phyloP scores from a whole-genome alignment of 2,797 vertebrate genomes.

The Lycodopsis pacificus region DNA sequence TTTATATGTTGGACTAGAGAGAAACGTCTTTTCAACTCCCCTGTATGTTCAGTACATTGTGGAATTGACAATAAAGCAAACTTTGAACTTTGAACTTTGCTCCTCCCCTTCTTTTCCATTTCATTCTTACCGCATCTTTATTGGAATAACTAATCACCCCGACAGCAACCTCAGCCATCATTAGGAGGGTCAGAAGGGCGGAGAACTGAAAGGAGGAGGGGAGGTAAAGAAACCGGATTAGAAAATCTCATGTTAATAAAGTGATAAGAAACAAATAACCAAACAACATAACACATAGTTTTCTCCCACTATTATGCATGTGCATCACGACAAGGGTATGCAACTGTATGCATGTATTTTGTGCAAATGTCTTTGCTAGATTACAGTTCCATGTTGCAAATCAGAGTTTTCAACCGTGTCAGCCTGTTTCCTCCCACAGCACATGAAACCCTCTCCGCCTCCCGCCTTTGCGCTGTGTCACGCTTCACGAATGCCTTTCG shows the following conservation, averaged over 20 bases:
- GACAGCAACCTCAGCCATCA: neutral
- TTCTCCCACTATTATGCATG: neutral
- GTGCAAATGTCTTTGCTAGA: too few relatives aligned
- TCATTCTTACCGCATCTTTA: constrained; percentile 47
- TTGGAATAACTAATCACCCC: constrained; percentile 56
- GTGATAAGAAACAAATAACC: neutral
- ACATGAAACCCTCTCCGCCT: neutral
- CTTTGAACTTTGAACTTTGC: too few relatives aligned
- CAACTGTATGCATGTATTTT: neutral
- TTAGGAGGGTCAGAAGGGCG: constrained; percentile 54
- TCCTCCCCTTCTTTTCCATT: neutral
- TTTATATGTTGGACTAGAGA: too few relatives aligned
- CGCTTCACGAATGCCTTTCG: constrained; percentile 8
- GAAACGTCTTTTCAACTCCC: too few relatives aligned
- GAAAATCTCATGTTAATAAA: neutral
- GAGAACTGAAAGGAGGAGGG: constrained; percentile 63
- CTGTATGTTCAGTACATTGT: too few relatives aligned
- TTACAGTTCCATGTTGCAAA: too few relatives aligned
- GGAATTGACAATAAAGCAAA: too few relatives aligned
- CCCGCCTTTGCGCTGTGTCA: neutral
- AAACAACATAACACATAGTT: neutral
- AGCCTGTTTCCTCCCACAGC: neutral
- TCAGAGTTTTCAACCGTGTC: neutral
- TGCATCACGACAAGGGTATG: neutral
- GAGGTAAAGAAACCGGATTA: neutral